These are phyloP conservation scores for Orcinus orca DNA, from an alignment of 2,113 vertebrate species.

Conservation along the genomic window DNA sequence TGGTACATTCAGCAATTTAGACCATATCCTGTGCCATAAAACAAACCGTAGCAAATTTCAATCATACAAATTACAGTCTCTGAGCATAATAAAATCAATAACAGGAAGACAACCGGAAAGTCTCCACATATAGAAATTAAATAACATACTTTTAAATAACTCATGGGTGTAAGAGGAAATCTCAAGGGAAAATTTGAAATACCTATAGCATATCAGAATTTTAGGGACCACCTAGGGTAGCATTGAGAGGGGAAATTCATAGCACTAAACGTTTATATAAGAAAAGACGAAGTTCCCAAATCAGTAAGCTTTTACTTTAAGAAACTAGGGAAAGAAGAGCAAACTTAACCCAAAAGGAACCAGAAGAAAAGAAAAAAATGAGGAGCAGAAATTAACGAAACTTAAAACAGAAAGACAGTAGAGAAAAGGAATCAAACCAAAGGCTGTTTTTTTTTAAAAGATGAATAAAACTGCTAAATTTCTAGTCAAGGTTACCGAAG, in stretches of 20 bases:
- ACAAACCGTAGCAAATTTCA: background rate
- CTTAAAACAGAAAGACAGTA: background rate
- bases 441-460: background rate
- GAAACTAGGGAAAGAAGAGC: background rate
- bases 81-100: background rate
- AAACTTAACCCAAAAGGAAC: background rate
- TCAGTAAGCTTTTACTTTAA: background rate
- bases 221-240: background rate
- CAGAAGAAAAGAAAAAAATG: background rate
- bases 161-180: background rate
- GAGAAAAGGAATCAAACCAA: background rate
- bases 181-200: background rate
- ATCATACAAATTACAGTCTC: background rate
- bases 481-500: background rate
- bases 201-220: background rate
- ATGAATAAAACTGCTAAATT: background rate
- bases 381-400: slow-evolving; percentile 14
- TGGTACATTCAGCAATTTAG: background rate
- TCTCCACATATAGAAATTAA: background rate
- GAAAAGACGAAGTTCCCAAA: background rate
- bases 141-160: background rate
- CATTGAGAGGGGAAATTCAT: background rate
- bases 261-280: background rate
- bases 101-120: background rate
- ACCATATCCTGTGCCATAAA: background rate